Evolutionary conservation across 2,797 vertebrate genomes (phyloP).

Genomic region (Danionella dracula): DNA sequence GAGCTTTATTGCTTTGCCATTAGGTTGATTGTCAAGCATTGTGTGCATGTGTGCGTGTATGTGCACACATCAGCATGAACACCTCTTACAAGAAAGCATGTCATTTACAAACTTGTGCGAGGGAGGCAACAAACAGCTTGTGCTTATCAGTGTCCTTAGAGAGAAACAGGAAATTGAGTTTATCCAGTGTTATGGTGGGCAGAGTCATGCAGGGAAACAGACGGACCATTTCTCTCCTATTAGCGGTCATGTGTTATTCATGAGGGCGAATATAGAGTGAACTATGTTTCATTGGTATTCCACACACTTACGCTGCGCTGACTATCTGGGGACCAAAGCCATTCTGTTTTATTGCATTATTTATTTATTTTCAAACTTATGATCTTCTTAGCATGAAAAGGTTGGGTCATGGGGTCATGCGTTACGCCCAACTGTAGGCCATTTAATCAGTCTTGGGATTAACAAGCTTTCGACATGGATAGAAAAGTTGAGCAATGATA

Average conservation of each 20-base stretch:
- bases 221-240: constrained; percentile 66
- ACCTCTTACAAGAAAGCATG: constrained; percentile 41
- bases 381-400: constrained; percentile 44
- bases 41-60: not conserved
- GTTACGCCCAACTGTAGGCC: constrained; percentile 37
- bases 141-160: constrained; percentile 64
- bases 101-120: constrained; percentile 51
- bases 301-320: constrained; percentile 56
- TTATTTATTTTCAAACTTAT: constrained; percentile 58
- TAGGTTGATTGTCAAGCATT: constrained; percentile 34
- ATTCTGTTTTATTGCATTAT: constrained; percentile 65
- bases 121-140: constrained; percentile 48
- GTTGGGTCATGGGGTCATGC: constrained; percentile 51
- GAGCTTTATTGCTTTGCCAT: constrained; percentile 38
- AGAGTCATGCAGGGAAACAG: constrained; percentile 60
- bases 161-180: constrained; percentile 73
- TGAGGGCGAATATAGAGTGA: constrained; percentile 74
- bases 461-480: constrained; percentile 52
- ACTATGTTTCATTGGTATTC: constrained; percentile 76
- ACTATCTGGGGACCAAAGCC: constrained; percentile 57
- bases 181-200: constrained; percentile 70
- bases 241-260: constrained; percentile 76
- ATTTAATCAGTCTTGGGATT: constrained; percentile 50
- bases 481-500: constrained; percentile 31
- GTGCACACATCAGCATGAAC: constrained; percentile 43